These are phyloP conservation scores for Zaprionus camerounensis DNA, from an alignment of 1,140 invertebrate species.

Conservation along the genomic window DNA sequence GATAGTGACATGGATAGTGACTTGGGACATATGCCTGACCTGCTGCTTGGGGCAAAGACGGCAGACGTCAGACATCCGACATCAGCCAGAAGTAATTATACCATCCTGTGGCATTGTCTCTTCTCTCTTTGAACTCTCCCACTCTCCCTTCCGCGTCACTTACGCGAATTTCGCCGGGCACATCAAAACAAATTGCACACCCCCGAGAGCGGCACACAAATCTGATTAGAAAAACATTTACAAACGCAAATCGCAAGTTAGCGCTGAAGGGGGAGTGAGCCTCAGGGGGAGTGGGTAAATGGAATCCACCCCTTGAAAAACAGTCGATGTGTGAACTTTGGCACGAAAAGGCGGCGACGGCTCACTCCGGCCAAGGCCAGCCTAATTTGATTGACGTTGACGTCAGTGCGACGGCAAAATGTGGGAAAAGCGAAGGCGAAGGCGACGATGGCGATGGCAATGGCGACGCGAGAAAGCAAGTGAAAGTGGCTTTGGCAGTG, in stretches of 20 bases:
- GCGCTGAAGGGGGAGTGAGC: conserved; percentile 21
- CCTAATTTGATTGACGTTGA: conserved; percentile 80
- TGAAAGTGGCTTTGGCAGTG: conserved; percentile 69
- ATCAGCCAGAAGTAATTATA: conserved; percentile 10
- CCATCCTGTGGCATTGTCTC: not conserved
- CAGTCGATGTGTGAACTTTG: conserved; percentile 73
- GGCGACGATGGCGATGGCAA: conserved; percentile 3
- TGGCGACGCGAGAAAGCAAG: conserved; percentile 19
- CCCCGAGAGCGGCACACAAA: conserved; percentile 66
- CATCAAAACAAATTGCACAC: conserved; percentile 80
- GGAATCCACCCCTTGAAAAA: conserved; percentile 48
- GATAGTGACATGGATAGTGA: conserved; percentile 26
- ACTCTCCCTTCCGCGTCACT: conserved; percentile 40
- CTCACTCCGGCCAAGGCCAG: conserved; percentile 17
- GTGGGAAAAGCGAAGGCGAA: conserved; percentile 58
- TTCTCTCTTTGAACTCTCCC: conserved; percentile 25
- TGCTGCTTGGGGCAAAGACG: not conserved
- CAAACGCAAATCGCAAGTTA: conserved; percentile 80
- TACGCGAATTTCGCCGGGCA: conserved; percentile 67
- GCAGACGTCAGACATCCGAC: not conserved
- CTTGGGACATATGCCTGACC: conserved; percentile 11
- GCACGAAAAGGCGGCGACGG: conserved; percentile 23
- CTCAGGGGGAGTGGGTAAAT: not conserved
- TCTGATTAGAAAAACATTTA: conserved; percentile 81
- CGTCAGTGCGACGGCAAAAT: conserved; percentile 63